phyloP scores from a whole-genome alignment of 2,113 vertebrate genomes.

The Chaetorhynchus papuensis region DNA sequence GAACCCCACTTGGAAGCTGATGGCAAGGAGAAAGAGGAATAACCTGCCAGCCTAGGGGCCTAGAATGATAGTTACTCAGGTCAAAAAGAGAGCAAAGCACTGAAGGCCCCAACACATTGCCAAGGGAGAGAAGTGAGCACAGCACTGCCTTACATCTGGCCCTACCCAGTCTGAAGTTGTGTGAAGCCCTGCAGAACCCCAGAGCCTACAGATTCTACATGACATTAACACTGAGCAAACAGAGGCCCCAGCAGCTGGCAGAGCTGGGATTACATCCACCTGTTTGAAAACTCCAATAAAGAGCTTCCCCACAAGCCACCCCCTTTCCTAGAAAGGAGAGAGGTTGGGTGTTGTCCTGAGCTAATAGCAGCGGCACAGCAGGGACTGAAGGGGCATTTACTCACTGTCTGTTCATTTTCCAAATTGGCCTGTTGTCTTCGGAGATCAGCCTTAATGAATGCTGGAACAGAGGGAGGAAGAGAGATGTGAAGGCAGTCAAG shows the following conservation, averaged over 20 bases:
- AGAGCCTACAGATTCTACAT: background rate
- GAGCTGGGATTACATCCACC: background rate
- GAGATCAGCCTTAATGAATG: constrained; percentile 88
- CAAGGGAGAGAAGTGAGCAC: background rate
- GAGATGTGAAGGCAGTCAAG: background rate
- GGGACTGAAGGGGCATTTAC: constrained; percentile 39
- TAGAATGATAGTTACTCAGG: background rate
- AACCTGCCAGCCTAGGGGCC: background rate
- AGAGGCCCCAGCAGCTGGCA: background rate
- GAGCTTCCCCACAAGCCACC: background rate
- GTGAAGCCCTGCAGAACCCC: background rate
- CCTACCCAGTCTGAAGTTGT: background rate
- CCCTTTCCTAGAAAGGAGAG: background rate
- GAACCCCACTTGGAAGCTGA: background rate
- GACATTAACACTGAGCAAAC: background rate
- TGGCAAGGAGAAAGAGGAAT: background rate
- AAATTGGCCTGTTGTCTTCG: constrained; percentile 85
- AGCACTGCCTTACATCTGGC: background rate
- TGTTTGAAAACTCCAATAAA: background rate
- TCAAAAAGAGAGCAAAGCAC: background rate
- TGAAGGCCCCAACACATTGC: background rate
- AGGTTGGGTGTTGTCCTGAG: background rate
- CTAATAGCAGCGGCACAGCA: background rate
- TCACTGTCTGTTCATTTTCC: constrained; percentile 71
- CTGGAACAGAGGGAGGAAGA: constrained; percentile 65